A percentile compares a stretch with the other conserved stretches of the same genome.
phyloP scores from a whole-genome alignment of 2,888 invertebrate genomes.

The Lumbricus terrestris region DNA sequence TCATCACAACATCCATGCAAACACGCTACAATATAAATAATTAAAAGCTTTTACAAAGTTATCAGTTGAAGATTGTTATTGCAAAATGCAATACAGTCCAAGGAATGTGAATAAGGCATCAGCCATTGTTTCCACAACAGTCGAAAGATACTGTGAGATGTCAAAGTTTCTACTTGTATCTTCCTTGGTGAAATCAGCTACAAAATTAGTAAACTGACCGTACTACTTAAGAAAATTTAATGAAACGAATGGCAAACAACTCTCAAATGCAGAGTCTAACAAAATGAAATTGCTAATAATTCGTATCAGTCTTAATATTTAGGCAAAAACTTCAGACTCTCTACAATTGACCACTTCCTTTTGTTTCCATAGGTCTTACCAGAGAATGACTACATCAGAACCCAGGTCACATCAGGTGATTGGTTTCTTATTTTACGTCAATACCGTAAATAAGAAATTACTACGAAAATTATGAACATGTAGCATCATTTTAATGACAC shows the following conservation, averaged over 20 bases:
- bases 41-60: background rate
- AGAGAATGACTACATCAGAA: background rate
- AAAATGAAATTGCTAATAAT: background rate
- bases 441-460: no score
- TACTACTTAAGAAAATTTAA: no score
- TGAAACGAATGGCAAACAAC: background rate
- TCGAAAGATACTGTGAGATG: background rate
- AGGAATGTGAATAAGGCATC: background rate
- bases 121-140: background rate
- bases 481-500: background rate
- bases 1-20: background rate
- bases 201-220: background rate
- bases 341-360: background rate
- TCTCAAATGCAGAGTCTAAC: background rate
- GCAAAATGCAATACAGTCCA: background rate
- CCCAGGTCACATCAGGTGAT: background rate
- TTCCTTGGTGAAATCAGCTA: no score
- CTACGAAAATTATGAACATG: background rate
- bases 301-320: background rate
- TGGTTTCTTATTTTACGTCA: no score
- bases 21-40: background rate
- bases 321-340: background rate
- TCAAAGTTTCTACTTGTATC: background rate
- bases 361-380: background rate
- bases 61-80: background rate